These are phyloP conservation scores for Pyxicephalus adspersus DNA, from an alignment of 2,113 vertebrate species.

Conservation along the genomic window DNA sequence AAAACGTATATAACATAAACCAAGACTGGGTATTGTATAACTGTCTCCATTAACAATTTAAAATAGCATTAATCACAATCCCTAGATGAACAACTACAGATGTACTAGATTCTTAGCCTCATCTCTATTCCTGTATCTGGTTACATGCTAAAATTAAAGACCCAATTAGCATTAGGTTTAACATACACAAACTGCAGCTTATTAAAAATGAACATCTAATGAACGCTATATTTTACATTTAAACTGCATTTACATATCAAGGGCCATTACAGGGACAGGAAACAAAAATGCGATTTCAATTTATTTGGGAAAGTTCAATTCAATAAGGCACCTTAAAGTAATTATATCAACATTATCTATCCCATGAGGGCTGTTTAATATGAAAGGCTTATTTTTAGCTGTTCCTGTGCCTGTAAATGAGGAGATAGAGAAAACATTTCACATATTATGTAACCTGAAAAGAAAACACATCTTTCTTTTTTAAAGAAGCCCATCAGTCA, in stretches of 20 bases:
- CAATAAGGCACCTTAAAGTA: conserved; percentile 25
- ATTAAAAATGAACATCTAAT: conserved; percentile 5
- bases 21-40: not conserved
- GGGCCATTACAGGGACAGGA: conserved; percentile 7
- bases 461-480: not conserved
- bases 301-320: not conserved
- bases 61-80: not conserved
- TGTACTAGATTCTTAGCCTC: not conserved
- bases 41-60: not conserved
- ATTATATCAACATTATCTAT: conserved; percentile 12
- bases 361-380: not conserved
- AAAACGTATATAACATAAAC: no score
- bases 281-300: conserved; percentile 7
- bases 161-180: conserved; percentile 17
- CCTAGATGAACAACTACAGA: not conserved
- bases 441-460: not conserved
- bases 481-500: not conserved
- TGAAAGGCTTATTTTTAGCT: conserved; percentile 7
- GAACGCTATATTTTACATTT: conserved; percentile 16
- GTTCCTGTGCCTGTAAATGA: conserved; percentile 4
- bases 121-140: not conserved
- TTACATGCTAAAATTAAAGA: not conserved
- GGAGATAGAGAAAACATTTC: conserved; percentile 7
- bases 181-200: conserved; percentile 7
- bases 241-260: conserved; percentile 38